phyloP scores from a whole-genome alignment of 30 jellyfish, hydroid and myxozoan species.

The Hydractinia symbiolongicarpus region DNA sequence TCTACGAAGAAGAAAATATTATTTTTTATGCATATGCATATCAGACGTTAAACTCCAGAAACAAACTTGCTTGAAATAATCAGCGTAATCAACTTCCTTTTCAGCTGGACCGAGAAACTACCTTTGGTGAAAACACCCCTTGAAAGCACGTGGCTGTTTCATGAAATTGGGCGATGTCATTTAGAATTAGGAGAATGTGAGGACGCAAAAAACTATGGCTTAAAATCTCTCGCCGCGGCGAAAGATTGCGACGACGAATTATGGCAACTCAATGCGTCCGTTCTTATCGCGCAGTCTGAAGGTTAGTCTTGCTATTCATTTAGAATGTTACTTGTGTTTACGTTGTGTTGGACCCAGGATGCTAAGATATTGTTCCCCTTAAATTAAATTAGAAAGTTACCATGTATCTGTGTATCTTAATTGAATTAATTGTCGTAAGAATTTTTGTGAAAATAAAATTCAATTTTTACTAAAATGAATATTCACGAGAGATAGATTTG shows the following conservation, averaged over 20 bases:
- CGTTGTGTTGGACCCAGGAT: background rate
- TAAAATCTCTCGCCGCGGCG: constrained; percentile 83
- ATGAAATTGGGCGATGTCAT: constrained; percentile 95
- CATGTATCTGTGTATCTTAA: no score
- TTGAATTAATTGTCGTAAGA: no score
- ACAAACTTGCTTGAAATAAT: no score
- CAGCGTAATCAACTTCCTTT: background rate
- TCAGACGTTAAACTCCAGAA: no score
- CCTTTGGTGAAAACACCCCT: constrained; percentile 81
- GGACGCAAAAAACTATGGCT: constrained; percentile 75
- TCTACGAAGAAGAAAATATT: no score
- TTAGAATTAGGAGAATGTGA: constrained; percentile 55
- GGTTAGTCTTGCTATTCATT: constrained; percentile 32
- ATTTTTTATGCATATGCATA: no score
- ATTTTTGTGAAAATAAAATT: no score
- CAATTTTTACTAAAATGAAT: no score
- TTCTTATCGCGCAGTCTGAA: constrained; percentile 82
- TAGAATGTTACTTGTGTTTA: background rate
- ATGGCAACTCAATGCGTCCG: constrained; percentile 94
- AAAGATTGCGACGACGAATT: constrained; percentile 83
- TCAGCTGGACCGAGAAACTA: constrained; percentile 86
- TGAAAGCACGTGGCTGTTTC: constrained; percentile 93
- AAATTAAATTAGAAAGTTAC: no score
- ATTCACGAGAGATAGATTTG: no score
- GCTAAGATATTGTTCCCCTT: background rate